Conservation (phyloP, 1,140 invertebrate genomes). For the Lethocerus indicus region DNA sequence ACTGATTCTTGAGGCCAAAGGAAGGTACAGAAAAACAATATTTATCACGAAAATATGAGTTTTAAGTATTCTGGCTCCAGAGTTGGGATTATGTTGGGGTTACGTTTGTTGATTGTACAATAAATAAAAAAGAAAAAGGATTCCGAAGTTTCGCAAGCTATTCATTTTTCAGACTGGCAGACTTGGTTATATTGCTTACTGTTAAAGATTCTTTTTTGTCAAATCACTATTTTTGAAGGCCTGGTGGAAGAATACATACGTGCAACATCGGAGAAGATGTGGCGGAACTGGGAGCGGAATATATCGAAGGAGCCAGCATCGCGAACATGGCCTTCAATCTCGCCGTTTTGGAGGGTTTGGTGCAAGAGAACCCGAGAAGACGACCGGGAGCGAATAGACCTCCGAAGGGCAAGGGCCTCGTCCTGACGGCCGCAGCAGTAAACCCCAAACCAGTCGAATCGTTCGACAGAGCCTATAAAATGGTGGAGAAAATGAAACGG, state of each 20-base stretch:
- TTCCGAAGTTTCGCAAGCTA: too few relatives aligned
- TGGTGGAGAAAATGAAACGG: constrained; percentile 41
- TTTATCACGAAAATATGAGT: too few relatives aligned
- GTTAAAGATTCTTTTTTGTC: too few relatives aligned
- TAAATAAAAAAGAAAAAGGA: too few relatives aligned
- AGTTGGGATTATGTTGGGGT: too few relatives aligned
- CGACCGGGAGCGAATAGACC: constrained; percentile 21
- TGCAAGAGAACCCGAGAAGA: constrained; percentile 28
- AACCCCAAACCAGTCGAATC: constrained; percentile 24
- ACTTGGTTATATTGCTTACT: too few relatives aligned
- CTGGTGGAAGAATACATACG: constrained; percentile 55
- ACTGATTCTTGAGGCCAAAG: constrained; percentile 45
- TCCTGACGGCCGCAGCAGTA: constrained; percentile 8
- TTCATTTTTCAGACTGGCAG: too few relatives aligned
- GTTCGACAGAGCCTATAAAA: constrained; percentile 30
- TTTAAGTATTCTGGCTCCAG: too few relatives aligned
- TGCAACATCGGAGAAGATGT: constrained; percentile 51
- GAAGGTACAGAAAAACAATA: too few relatives aligned
- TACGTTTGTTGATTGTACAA: too few relatives aligned
- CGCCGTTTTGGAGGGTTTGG: constrained; percentile 40
- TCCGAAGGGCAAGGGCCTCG: constrained; percentile 23
- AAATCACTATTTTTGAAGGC: too few relatives aligned
- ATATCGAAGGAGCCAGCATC: constrained; percentile 43
- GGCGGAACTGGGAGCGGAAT: constrained; percentile 51
- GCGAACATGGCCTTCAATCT: constrained; percentile 46